These are phyloP conservation scores for Acinonyx jubatus DNA, from an alignment of 2,113 vertebrate genomes.

Conservation along the genomic window DNA sequence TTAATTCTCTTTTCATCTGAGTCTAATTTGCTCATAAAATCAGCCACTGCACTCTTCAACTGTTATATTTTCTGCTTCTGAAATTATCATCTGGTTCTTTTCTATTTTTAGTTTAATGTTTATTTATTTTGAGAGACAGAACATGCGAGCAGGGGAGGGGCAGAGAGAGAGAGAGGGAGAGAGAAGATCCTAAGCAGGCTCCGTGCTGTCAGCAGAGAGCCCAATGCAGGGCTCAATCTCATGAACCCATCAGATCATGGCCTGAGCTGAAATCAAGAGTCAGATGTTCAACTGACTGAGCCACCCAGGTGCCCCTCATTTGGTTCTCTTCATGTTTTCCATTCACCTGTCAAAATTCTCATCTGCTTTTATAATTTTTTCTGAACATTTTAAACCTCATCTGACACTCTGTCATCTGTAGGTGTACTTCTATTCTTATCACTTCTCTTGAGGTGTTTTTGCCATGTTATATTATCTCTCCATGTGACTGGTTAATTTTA, in stretches of 20 bases:
- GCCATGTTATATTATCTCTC: neutral
- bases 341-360: constrained; percentile 22
- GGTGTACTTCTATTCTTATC: neutral
- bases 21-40: neutral
- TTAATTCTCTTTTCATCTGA: neutral
- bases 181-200: too few species aligned
- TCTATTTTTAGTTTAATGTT: too few species aligned
- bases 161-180: too few species aligned
- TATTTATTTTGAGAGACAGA: too few species aligned
- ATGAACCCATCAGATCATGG: too few species aligned
- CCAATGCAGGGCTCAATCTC: too few species aligned
- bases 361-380: neutral
- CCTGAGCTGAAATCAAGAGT: too few species aligned
- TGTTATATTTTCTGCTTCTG: neutral
- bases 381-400: neutral
- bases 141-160: too few species aligned
- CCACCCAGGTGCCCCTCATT: neutral
- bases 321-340: neutral
- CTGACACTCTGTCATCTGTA: neutral
- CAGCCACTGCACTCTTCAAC: neutral
- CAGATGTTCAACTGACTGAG: too few species aligned
- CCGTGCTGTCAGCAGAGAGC: too few species aligned
- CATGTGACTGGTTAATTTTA: neutral
- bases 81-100: neutral
- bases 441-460: neutral